A percentile compares a stretch with the other conserved stretches of the same genome.
Conservation (phyloP, 2,888 invertebrate genomes). For the Allacma fusca region DNA sequence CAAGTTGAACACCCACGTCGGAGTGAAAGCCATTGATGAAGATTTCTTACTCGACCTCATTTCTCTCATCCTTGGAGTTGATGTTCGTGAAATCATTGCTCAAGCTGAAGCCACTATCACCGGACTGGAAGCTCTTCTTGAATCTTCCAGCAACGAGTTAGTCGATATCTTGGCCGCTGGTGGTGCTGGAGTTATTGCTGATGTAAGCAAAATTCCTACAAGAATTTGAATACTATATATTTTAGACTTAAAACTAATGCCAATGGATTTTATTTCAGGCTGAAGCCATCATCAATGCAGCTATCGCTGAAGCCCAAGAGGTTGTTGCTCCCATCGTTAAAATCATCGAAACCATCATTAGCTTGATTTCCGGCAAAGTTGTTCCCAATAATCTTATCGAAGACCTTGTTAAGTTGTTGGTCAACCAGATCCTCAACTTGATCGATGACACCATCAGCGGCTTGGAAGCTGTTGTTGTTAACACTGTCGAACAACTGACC, state of each 20-base stretch:
- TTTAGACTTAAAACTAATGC: too few species aligned
- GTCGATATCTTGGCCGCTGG: neutral
- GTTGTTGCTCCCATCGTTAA: neutral
- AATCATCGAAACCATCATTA: neutral
- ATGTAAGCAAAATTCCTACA: neutral
- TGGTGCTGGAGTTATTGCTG: neutral
- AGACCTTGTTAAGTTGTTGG: neutral
- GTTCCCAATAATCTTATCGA: neutral
- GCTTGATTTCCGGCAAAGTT: neutral
- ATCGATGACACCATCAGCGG: neutral
- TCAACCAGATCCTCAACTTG: neutral
- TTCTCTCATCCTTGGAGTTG: constrained; percentile 6
- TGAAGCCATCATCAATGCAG: neutral
- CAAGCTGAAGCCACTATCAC: neutral
- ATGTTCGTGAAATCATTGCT: neutral
- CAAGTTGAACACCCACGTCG: neutral
- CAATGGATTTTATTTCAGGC: neutral
- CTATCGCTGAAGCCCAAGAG: neutral
- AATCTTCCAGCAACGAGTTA: neutral
- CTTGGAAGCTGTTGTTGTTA: neutral
- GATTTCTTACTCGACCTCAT: neutral
- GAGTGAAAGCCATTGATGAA: constrained; percentile 5
- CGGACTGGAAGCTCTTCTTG: neutral
- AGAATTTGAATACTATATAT: too few species aligned
- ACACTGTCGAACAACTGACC: neutral